Evolutionary conservation across 2,888 invertebrate species (phyloP), one percentile per base, ranked within the genome.

Genomic region (Furcula furcula): DNA sequence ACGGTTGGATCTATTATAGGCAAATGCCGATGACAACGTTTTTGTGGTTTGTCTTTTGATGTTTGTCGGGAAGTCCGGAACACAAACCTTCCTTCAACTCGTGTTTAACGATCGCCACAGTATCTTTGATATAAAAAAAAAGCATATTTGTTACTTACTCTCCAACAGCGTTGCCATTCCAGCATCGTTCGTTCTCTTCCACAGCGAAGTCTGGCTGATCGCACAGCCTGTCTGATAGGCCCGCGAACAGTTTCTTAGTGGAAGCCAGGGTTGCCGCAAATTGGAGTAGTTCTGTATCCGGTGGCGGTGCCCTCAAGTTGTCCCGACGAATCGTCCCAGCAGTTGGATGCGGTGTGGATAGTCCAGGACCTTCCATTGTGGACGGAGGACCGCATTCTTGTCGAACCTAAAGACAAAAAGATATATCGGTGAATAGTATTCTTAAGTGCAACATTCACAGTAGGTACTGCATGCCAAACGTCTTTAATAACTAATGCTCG

Each of bases 221-320:
- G 79, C 96, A 96, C 31, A 96, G 83, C 59, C 92, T 91, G 76
- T 96, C 94, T 2, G 97, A 94, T 22, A 97, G 90, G 55, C 93
- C 92, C 18, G 93, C 92, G 82, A 96, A 98, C 74, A 97, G 95
- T 59, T 94, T 94, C 76, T 94, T 94, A 39, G 94, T 95, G 63
- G 91, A 90, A 12, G 92, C 91, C 31, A 93, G 90, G 7, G 91
- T 91, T 4, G 92, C 91, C 6, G 93, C 84, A 64, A 93, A 93
- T 55, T 91, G 91, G 14, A 91, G 69, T 29, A 93, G 89, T 55
- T 92, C 91, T 0, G 91, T 90, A 53, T 93, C 92, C 4, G 92
- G 92, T 0, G 93, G 91, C 0, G 92, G 91, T 0, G 91, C 85
- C 54, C 92, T 88, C 21, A 92, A 85, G 23, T 77, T 72, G 13